phyloP scores from a whole-genome alignment of 1,140 invertebrate genomes.

The Subanguina moxae region DNA sequence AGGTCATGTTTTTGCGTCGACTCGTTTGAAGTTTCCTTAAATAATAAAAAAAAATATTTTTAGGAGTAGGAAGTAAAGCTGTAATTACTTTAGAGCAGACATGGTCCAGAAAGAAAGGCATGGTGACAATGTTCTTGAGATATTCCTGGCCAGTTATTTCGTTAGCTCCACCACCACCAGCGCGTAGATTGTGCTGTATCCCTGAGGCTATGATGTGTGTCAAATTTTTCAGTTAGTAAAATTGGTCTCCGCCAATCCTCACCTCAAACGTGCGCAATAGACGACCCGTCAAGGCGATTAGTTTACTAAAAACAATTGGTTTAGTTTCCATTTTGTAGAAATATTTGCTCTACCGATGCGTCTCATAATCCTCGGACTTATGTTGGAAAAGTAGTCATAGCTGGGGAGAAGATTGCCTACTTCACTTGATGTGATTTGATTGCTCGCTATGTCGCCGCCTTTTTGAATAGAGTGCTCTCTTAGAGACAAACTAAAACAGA shows the following conservation, averaged over 20 bases:
- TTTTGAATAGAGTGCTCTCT: background rate
- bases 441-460: conserved; percentile 7
- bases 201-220: conserved; percentile 58
- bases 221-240: no score
- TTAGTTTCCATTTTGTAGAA: background rate
- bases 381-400: conserved; percentile 92
- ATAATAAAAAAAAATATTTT: no score
- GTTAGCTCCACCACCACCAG: conserved; percentile 19
- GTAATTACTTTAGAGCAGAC: conserved; percentile 62
- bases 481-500: no score
- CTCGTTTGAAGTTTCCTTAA: conserved; percentile 22
- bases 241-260: no score
- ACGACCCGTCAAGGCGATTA: conserved; percentile 72
- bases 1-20: background rate
- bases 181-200: conserved; percentile 54
- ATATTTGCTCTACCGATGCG: conserved; percentile 60
- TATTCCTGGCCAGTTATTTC: conserved; percentile 86
- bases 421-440: conserved; percentile 24
- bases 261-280: conserved; percentile 88
- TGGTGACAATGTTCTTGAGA: conserved; percentile 87
- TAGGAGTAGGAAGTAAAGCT: no score
- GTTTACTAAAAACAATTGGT: conserved; percentile 72
- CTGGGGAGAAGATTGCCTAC: conserved; percentile 57
- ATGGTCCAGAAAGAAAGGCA: conserved; percentile 96
- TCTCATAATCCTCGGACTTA: conserved; percentile 91